Percentiles rank a stretch among this genome's conserved stretches.
Evolutionary conservation across 2,797 vertebrate species (phyloP).

Genomic region (Hemibagrus guttatus): DNA sequence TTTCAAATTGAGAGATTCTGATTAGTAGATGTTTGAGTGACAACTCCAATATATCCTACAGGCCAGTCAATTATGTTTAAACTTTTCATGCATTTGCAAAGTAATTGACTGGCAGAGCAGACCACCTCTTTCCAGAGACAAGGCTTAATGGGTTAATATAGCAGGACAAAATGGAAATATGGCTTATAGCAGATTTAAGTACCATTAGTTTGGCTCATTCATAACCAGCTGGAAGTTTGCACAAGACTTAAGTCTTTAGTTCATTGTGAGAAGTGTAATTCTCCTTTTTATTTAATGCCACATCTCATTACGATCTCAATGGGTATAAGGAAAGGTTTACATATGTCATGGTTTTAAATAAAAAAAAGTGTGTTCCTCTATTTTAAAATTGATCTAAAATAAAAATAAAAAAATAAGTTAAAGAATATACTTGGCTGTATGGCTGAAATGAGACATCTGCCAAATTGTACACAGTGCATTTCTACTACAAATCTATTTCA

Average conservation of each 20-base stretch:
- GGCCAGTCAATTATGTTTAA: background rate
- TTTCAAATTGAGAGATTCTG: background rate
- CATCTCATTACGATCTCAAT: slow-evolving; percentile 25
- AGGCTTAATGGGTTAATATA: background rate
- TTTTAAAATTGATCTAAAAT: background rate
- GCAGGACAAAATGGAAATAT: background rate
- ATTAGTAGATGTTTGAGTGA: background rate
- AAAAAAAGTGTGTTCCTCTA: background rate
- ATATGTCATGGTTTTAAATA: background rate
- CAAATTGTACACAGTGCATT: background rate
- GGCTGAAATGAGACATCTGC: background rate
- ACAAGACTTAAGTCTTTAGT: slow-evolving; percentile 24
- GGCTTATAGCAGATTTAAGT: background rate
- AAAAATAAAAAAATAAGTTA: background rate
- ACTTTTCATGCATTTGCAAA: background rate
- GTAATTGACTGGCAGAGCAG: background rate
- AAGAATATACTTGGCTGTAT: too few relatives aligned
- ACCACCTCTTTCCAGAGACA: background rate
- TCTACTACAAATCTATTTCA: background rate
- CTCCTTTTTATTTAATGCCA: slow-evolving; percentile 21
- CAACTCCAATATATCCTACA: background rate
- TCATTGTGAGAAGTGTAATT: slow-evolving; percentile 20
- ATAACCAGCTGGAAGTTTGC: slow-evolving; percentile 11
- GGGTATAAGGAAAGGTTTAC: slow-evolving; percentile 10
- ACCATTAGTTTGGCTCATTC: background rate